Evolutionary conservation across 2,888 invertebrate genomes (phyloP).

Genomic region (Machimus rusticus): DNA sequence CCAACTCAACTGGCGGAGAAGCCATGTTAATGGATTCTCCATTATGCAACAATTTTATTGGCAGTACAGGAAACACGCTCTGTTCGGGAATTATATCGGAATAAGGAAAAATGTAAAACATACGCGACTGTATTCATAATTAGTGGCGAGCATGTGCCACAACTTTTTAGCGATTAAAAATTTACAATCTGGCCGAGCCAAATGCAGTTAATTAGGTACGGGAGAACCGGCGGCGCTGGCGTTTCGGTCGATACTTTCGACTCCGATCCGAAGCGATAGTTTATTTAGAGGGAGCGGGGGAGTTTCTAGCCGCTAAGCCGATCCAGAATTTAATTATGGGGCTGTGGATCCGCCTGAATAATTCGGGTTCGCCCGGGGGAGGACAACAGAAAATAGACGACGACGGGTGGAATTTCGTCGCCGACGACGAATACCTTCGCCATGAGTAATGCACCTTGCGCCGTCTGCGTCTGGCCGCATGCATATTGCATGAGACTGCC

Average conservation of each 20-base stretch:
- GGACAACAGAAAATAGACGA: neutral
- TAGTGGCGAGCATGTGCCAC: neutral
- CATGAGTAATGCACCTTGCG: constrained; percentile 33
- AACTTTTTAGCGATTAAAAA: constrained; percentile 3
- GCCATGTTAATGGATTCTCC: neutral
- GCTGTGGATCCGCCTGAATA: neutral
- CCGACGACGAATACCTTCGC: constrained; percentile 14
- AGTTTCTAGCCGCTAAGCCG: neutral
- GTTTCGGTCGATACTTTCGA: neutral
- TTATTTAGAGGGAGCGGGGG: neutral
- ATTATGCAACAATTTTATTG: constrained; percentile 11
- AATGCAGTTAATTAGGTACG: neutral
- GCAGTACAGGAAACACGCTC: neutral
- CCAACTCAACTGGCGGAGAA: neutral
- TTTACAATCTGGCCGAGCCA: neutral
- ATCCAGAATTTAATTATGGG: constrained; percentile 14
- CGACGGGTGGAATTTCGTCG: neutral
- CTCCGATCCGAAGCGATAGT: neutral
- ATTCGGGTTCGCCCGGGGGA: neutral
- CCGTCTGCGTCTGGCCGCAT: constrained; percentile 8
- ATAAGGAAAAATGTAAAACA: neutral
- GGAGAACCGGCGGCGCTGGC: neutral
- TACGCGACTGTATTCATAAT: neutral
- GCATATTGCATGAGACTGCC: constrained; percentile 18
- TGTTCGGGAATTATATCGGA: neutral